These are phyloP conservation scores for Luscinia luscinia DNA, from an alignment of 2,797 vertebrate species.

Conservation along the genomic window DNA sequence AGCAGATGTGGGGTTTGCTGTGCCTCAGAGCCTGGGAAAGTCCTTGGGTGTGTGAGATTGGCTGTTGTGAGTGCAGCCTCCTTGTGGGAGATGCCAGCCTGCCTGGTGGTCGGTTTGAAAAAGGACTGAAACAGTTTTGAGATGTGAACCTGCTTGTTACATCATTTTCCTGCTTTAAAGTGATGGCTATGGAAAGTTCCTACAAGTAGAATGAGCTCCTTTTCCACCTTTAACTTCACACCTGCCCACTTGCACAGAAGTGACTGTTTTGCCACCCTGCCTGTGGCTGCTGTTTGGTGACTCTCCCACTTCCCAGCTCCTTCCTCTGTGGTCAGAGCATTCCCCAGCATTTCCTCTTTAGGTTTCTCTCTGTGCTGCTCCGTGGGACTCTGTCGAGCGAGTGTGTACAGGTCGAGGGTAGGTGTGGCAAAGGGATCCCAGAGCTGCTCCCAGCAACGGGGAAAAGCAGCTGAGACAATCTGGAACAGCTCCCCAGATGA, in stretches of 20 bases:
- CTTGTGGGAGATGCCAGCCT: accelerated
- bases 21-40: not conserved
- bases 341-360: not conserved
- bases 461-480: not conserved
- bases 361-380: not conserved
- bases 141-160: not conserved
- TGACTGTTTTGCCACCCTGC: not conserved
- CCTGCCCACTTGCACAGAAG: not conserved
- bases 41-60: not conserved
- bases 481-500: constrained; percentile 8
- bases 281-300: not conserved
- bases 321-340: not conserved
- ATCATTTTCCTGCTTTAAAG: not conserved
- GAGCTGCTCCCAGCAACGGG: not conserved
- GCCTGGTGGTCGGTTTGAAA: not conserved
- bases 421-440: constrained; percentile 3
- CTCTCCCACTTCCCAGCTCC: not conserved
- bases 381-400: not conserved
- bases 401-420: not conserved
- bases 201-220: not conserved
- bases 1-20: accelerated
- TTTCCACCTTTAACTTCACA: no score
- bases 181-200: not conserved
- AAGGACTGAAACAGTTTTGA: not conserved
- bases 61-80: not conserved